phyloP scores from a whole-genome alignment of 2,888 invertebrate species.

The Cryptosula pallasiana region DNA sequence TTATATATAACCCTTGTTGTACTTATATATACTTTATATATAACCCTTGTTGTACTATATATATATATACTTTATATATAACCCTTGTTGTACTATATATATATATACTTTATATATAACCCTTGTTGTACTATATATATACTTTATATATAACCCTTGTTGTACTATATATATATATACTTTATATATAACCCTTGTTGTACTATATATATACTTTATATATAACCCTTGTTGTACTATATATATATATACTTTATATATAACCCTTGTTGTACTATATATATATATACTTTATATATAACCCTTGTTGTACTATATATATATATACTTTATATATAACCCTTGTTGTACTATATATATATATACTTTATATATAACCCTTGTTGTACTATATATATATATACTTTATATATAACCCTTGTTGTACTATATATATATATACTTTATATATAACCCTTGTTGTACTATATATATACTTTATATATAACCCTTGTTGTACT shows the following conservation, averaged over 20 bases:
- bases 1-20: neutral
- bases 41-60: neutral
- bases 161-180: neutral
- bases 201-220: neutral
- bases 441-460: neutral
- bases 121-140: neutral
- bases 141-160: neutral
- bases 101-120: neutral
- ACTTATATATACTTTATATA: neutral
- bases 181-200: neutral
- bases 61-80: neutral
- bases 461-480: neutral
- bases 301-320: neutral
- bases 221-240: neutral
- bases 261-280: neutral
- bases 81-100: neutral
- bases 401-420: neutral
- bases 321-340: neutral
- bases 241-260: neutral
- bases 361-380: neutral
- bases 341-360: neutral
- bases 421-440: neutral
- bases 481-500: neutral
- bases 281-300: neutral
- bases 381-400: neutral